Evolutionary conservation across 2,888 invertebrate species (phyloP).

Genomic region (Sarcophaga rosellei): DNA sequence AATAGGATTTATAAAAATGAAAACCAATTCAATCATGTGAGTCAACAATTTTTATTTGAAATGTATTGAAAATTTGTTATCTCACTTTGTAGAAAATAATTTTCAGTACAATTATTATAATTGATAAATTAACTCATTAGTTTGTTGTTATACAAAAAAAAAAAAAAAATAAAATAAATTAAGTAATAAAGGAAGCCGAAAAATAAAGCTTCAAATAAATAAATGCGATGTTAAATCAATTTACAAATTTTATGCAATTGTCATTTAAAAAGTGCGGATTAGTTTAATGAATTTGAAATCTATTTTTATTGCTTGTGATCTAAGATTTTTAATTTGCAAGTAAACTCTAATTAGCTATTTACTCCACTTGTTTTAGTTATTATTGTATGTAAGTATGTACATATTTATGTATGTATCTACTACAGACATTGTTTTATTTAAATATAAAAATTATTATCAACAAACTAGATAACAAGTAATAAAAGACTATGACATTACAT

Average conservation of each 20-base stretch:
- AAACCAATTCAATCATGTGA: constrained; percentile 6
- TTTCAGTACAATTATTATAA: not conserved
- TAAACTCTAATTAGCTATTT: not conserved
- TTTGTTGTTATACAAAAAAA: not conserved
- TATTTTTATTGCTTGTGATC: too few species aligned
- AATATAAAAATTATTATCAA: too few species aligned
- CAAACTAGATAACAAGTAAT: too few species aligned
- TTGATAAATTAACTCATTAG: not conserved
- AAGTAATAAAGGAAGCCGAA: too few species aligned
- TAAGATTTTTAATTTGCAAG: not conserved
- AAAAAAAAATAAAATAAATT: not conserved
- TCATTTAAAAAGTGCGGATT: not conserved
- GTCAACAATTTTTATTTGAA: not conserved
- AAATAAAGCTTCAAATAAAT: too few species aligned
- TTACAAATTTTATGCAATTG: not conserved
- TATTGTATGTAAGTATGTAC: too few species aligned
- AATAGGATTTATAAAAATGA: constrained; percentile 38
- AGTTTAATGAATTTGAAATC: not conserved
- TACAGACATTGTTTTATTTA: too few species aligned
- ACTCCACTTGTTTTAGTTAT: not conserved
- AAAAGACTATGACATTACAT: too few species aligned
- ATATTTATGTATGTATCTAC: too few species aligned
- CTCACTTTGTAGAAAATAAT: not conserved
- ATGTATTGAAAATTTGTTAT: not conserved
- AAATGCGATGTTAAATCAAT: too few species aligned